A percentile compares a stretch with the other conserved stretches of the same genome.
phyloP scores from a whole-genome alignment of 2,888 invertebrate genomes.

The Trichogramma evanescens region DNA sequence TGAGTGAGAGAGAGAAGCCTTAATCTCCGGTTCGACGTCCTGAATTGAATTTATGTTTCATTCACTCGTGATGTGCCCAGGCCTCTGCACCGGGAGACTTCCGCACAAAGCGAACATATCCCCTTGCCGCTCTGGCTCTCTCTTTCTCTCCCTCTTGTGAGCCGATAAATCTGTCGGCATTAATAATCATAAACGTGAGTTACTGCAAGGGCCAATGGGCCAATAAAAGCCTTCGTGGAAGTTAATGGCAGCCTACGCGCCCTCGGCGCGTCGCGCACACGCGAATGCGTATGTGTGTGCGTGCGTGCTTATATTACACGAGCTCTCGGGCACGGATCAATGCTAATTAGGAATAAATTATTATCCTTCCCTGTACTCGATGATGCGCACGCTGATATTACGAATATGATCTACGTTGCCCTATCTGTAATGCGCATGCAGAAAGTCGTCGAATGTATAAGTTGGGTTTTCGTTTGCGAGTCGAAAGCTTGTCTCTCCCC shows the following conservation, averaged over 20 bases:
- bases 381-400: too few species aligned
- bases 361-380: neutral
- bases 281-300: neutral
- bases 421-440: too few species aligned
- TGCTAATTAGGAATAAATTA: slow-evolving; percentile 45
- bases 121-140: too few species aligned
- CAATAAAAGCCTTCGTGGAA: slow-evolving; percentile 40
- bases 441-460: too few species aligned
- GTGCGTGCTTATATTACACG: neutral
- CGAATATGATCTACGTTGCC: too few species aligned
- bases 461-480: too few species aligned
- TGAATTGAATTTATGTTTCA: slow-evolving; percentile 35
- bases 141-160: too few species aligned
- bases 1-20: slow-evolving; percentile 13
- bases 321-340: slow-evolving; percentile 32
- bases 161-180: slow-evolving; percentile 43
- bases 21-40: slow-evolving; percentile 27
- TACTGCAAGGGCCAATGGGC: slow-evolving; percentile 34
- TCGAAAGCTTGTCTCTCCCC: too few species aligned
- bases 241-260: slow-evolving; percentile 28
- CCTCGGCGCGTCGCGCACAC: neutral
- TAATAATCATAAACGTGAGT: slow-evolving; percentile 44
- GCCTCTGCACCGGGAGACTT: slow-evolving; percentile 28
- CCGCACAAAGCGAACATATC: slow-evolving; percentile 18
- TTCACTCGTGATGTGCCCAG: slow-evolving; percentile 27